Conservation (phyloP, 2,797 vertebrate species). For the Staurois parvus region DNA sequence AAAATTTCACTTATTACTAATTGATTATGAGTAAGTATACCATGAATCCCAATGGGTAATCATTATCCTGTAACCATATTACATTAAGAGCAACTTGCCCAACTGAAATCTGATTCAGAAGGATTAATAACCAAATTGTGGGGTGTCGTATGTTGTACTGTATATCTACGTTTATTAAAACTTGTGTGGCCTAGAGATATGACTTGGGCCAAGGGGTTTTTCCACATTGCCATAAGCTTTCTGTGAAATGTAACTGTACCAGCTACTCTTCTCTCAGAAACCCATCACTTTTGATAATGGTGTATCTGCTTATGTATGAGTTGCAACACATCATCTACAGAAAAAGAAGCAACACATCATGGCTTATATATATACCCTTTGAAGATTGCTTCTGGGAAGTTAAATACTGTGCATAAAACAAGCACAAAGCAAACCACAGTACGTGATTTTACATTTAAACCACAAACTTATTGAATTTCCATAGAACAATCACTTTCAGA, state of each 20-base stretch:
- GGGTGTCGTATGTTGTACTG: neutral
- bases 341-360: neutral
- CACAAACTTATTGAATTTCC: conserved; percentile 29
- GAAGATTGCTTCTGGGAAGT: neutral
- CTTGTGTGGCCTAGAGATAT: neutral
- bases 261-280: neutral
- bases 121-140: neutral
- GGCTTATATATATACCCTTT: too few relatives aligned
- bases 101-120: too few relatives aligned
- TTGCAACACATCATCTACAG: neutral
- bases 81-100: too few relatives aligned
- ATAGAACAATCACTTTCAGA: neutral
- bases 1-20: too few relatives aligned
- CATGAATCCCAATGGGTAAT: too few relatives aligned
- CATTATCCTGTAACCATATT: too few relatives aligned
- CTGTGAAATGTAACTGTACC: neutral
- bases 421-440: neutral
- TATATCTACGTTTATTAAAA: neutral
- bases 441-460: neutral
- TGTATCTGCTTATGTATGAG: neutral
- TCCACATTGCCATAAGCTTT: neutral
- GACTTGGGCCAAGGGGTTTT: neutral
- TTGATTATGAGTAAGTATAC: too few relatives aligned
- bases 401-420: neutral
- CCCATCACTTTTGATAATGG: neutral